Percentiles rank a stretch among this genome's conserved stretches.
Conservation (phyloP, 2,113 vertebrate species). For the Illadopsis cleaveri region DNA sequence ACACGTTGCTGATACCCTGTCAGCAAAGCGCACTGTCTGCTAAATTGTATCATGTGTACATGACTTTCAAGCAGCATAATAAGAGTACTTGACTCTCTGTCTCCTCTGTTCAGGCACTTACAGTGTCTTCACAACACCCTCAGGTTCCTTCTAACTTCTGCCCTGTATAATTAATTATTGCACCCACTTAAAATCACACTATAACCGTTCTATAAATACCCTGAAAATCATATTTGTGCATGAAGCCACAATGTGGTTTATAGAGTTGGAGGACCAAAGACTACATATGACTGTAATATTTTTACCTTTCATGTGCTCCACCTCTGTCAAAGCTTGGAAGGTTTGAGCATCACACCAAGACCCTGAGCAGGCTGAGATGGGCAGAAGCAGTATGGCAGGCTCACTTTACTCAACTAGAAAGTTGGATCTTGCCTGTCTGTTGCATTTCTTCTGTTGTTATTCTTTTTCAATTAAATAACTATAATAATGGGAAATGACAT, state of each 20-base stretch:
- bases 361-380: background rate
- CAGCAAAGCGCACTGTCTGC: background rate
- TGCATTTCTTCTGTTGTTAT: background rate
- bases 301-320: background rate
- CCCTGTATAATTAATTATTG: background rate
- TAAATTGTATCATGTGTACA: background rate
- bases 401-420: background rate
- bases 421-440: background rate
- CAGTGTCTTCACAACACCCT: background rate
- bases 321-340: background rate
- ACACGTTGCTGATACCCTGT: background rate
- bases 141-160: background rate
- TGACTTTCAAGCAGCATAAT: background rate
- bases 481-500: constrained; percentile 48
- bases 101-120: background rate
- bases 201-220: background rate
- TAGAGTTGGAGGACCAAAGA: background rate
- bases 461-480: constrained; percentile 5
- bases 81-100: background rate
- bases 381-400: background rate
- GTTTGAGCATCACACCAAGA: background rate
- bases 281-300: background rate
- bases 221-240: background rate
- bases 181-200: background rate
- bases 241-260: background rate